Conservation (phyloP, 1,140 invertebrate species). For the Fopius arisanus region DNA sequence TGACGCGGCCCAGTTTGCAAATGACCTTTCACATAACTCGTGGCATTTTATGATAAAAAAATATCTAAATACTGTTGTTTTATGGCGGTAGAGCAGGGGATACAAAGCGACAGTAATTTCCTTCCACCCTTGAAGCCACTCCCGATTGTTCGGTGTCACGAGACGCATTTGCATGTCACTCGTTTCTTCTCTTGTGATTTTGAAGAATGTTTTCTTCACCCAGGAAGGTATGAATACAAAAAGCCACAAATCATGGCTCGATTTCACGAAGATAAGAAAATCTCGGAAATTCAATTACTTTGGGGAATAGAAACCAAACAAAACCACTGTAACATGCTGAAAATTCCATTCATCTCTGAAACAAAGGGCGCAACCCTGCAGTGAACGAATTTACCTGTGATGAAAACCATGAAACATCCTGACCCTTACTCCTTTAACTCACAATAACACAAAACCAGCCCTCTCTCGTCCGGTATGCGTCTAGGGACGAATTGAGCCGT, state of each 20-base stretch:
- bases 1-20: not conserved
- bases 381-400: not conserved
- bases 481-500: not conserved
- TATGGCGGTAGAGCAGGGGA: not conserved
- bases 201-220: not conserved
- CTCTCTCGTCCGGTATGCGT: not conserved
- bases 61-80: not conserved
- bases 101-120: not conserved
- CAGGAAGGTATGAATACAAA: not conserved
- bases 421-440: not conserved
- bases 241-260: not conserved
- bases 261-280: not conserved
- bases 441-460: not conserved
- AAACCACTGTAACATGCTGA: not conserved
- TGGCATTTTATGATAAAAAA: not conserved
- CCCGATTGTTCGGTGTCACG: conserved; percentile 1
- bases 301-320: not conserved
- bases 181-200: not conserved
- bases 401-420: conserved; percentile 1
- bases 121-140: not conserved
- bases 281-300: not conserved
- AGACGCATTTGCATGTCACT: conserved; percentile 8
- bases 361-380: not conserved
- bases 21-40: not conserved
- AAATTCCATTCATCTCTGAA: not conserved